Conservation (phyloP, 2,113 vertebrate genomes). For the Echinops telfairi region DNA sequence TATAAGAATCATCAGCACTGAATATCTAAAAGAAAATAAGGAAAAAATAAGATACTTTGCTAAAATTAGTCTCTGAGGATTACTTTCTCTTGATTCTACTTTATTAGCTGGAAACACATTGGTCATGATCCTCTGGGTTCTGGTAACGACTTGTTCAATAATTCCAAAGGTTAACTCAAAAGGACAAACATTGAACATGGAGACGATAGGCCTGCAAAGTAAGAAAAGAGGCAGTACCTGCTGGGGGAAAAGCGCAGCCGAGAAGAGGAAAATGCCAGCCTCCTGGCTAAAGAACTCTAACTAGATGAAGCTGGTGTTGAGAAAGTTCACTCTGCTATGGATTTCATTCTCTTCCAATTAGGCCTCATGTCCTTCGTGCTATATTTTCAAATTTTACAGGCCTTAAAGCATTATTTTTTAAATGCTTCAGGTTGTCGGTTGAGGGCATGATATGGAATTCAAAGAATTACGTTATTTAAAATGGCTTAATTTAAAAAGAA, state of each 20-base stretch:
- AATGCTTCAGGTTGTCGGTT: slow-evolving; percentile 3
- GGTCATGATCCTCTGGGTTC: slow-evolving; percentile 62
- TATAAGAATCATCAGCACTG: background rate
- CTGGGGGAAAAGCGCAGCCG: slow-evolving; percentile 21
- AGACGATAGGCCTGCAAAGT: slow-evolving; percentile 72
- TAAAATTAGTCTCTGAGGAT: background rate
- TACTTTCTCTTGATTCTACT: background rate
- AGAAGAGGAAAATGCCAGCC: slow-evolving; percentile 53
- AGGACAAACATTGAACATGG: slow-evolving; percentile 60
- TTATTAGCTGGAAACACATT: background rate
- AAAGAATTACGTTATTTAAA: background rate
- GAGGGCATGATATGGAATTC: slow-evolving; percentile 26
- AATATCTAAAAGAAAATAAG: background rate
- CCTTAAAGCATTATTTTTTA: slow-evolving; percentile 9
- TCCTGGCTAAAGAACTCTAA: slow-evolving; percentile 6
- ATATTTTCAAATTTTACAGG: slow-evolving; percentile 17
- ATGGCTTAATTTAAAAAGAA: background rate
- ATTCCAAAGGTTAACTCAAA: slow-evolving; percentile 72
- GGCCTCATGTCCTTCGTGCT: slow-evolving; percentile 33
- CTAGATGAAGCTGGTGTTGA: slow-evolving; percentile 57
- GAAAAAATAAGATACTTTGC: background rate
- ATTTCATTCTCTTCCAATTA: slow-evolving; percentile 47
- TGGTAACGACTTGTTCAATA: slow-evolving; percentile 39
- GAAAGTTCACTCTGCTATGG: slow-evolving; percentile 23
- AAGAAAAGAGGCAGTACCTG: slow-evolving; percentile 66